A percentile compares a stretch with the other conserved stretches of the same genome.
These are phyloP conservation scores for Aurelia aurita complex sp. Pacific DNA, from an alignment of 30 jellyfish, hydroid and myxozoan species.

Conservation along the genomic window DNA sequence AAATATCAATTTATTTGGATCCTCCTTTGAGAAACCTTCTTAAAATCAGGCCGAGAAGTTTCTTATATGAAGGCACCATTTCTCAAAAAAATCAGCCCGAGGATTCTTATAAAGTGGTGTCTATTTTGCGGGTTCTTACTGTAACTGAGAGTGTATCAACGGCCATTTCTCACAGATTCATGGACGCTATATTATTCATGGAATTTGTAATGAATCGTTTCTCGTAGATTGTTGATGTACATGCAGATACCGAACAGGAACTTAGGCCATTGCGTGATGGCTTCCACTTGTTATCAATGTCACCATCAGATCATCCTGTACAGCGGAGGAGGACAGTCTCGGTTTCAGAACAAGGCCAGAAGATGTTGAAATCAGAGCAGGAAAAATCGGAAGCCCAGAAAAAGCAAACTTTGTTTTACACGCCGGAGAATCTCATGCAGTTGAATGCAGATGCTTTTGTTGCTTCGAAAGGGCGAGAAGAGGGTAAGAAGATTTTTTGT, in stretches of 20 bases:
- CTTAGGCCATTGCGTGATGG: conserved; percentile 17
- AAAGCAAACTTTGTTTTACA: conserved; percentile 24
- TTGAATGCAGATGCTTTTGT: conserved; percentile 55
- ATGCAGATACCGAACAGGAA: conserved; percentile 32
- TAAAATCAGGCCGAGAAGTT: no score
- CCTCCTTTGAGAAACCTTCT: no score
- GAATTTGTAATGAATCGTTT: not conserved
- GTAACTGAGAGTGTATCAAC: no score
- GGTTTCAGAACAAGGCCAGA: conserved; percentile 18
- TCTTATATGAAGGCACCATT: no score
- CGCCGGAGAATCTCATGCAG: conserved; percentile 41
- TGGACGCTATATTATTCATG: no score
- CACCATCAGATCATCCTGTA: conserved; percentile 12
- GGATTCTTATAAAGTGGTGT: no score
- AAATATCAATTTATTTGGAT: no score
- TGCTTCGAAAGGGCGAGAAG: no score
- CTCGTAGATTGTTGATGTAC: conserved; percentile 22
- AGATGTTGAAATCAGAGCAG: not conserved
- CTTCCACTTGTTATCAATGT: conserved; percentile 16
- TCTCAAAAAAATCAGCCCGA: no score
- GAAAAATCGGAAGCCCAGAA: conserved; percentile 5
- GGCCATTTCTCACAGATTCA: no score
- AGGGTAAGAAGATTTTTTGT: no score
- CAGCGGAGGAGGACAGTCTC: conserved; percentile 35
- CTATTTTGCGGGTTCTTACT: no score